A percentile compares a stretch with the other conserved stretches of the same genome.
Evolutionary conservation across 1,140 invertebrate species (phyloP).

Genomic region (Micrasema minimum): DNA sequence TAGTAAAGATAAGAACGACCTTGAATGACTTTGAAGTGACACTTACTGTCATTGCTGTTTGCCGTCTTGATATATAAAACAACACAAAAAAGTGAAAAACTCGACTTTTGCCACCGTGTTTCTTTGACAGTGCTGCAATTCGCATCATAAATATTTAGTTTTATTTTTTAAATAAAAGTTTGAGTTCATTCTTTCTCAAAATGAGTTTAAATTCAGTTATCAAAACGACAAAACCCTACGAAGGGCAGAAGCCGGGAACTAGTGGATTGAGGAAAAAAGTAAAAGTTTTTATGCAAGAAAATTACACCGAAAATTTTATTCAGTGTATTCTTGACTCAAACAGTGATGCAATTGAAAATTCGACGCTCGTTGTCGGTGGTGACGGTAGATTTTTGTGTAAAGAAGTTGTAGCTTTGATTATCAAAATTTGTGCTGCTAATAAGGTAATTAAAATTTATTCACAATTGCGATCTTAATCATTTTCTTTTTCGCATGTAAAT

Average conservation of each 20-base stretch:
- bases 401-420: conserved; percentile 84
- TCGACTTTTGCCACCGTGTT: neutral
- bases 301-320: conserved; percentile 99
- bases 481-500: no score
- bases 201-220: conserved; percentile 48
- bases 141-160: neutral
- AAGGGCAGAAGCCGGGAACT: conserved; percentile 97
- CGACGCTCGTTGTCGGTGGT: conserved; percentile 92
- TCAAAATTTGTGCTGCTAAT: conserved; percentile 91
- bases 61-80: no score
- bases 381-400: conserved; percentile 95
- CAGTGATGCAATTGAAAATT: conserved; percentile 70
- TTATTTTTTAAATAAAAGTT: neutral
- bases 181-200: conserved; percentile 12
- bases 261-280: conserved; percentile 98
- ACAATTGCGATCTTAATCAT: no score
- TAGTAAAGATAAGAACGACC: conserved; percentile 7
- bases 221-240: conserved; percentile 75
- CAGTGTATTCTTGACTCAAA: conserved; percentile 91
- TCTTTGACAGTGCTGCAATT: conserved; percentile 9
- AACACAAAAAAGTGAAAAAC: neutral
- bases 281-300: conserved; percentile 84
- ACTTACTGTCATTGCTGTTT: conserved; percentile 21
- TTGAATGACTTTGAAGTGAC: conserved; percentile 51
- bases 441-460: conserved; percentile 76